Evolutionary conservation across 2,797 vertebrate species (phyloP), one percentile per base, ranked within the genome.

Genomic region (Premnoplex brunnescens): DNA sequence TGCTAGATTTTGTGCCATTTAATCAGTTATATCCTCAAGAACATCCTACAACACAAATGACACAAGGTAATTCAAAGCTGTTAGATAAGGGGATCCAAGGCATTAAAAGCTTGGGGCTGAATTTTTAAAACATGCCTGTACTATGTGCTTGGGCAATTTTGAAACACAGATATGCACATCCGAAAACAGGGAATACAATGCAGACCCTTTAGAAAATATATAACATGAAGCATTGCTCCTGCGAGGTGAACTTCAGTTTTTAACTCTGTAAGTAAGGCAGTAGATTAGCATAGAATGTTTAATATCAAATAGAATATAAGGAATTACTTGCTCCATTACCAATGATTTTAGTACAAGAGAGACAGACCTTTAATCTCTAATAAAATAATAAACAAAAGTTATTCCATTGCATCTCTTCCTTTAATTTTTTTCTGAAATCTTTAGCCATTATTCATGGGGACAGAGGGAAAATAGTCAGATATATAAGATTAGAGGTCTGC

Each of bases 11-110:
- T 80, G 60, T 85, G 64, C 48, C 51, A 48, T 95, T 91, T 89
- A 83, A 94, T 85, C 87, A 68, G 52, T 88, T 80, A 74, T 85
- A 88, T 51, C 43, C 51, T 86, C 64, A 85, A 93, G 78, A 96
- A 67, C 79, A 91, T 80, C 37, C 68, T 89, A 49, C 41, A 71
- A 68, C 49, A 64, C 18, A 43, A 95, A 58, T 88, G 68, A 88
- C 72, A 91, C 56, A 39, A 86, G 44, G 68, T 78, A 92, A 87
- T 85, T 95, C 68, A 91, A 92, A 93, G 76, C 76, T 86, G 34
- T 81, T 89, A 90, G 90, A 72, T 88, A 91, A 85, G 34, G 49
- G 43, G 23, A 89, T 62, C 21, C 0, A 0, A 82, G 46, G 43
- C 41, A 48, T 48, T 72, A 76, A 92, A 80, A 95, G 62, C 74